Base-by-base conservation (phyloP, 1,140 invertebrate genomes). In the Zaprionus ornatus region DNA sequence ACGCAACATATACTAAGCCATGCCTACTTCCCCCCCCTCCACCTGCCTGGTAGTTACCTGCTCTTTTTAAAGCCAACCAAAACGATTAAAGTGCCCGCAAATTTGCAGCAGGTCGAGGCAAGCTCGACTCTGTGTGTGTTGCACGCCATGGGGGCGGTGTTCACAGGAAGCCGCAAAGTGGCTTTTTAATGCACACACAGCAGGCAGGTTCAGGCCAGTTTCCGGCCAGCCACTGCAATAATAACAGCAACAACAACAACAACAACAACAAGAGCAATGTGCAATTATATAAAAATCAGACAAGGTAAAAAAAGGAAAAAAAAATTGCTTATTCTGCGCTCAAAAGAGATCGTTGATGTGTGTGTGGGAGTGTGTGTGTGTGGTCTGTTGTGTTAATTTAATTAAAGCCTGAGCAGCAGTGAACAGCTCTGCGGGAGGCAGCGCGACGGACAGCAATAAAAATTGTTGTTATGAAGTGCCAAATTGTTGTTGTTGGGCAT, bases 91-190 rank as follows among this genome's bases (percentile, higher is more conserved):
- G 71, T 82, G 74, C 77, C 80, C 84, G 83, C 84, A 88, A 84
- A 83, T 80, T 74, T 78, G 70, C 80, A 87, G 45, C 17, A 21
- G 19, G 17, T 32, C 17, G 17, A 48, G 45, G 19, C 3, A n/a
- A n/a, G 10, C 19, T 10, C 7, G 9, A 32, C 29, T 32, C 1
- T 32, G 2, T 32, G n/a, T 17, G 40, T n/a, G 40, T 12, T 54
- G 52, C 71, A 85, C 74, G 80, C 77, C 65, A 82, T 72, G 80
- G 71, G 83, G 83, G 83, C 77, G 83, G 73, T 82, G 80, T 80
- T 82, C 80, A 80, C 83, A 87, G 83, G 84, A 87, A 87, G 84
- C 85, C 80, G 80, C 84, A 87, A 87, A 87, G 84, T 87, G 84
- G 84, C 84, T 88, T 87, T 87, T 87, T 88, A 87, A 87, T 87